These are phyloP conservation scores for Cydia strobilella DNA, from an alignment of 1,140 invertebrate genomes.

Conservation along the genomic window DNA sequence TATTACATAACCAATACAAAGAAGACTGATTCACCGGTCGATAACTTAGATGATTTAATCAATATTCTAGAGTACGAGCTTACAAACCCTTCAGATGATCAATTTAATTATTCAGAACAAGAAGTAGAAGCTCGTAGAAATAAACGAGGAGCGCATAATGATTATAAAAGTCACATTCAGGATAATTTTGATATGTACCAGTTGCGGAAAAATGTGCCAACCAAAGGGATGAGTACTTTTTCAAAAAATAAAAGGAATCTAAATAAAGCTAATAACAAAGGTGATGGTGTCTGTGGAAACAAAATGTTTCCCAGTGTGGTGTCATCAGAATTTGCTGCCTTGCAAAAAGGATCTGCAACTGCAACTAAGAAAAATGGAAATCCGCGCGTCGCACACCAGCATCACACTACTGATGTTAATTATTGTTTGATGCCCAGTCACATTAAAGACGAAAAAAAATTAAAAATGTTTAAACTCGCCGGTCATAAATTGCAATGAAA, in stretches of 20 bases:
- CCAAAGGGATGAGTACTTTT: constrained; percentile 52
- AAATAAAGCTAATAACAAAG: constrained; percentile 44
- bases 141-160: constrained; percentile 34
- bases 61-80: constrained; percentile 70
- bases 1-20: constrained; percentile 40
- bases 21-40: constrained; percentile 42
- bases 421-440: constrained; percentile 43
- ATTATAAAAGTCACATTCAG: constrained; percentile 35
- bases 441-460: constrained; percentile 53
- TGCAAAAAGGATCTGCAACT: constrained; percentile 26
- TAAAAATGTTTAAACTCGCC: constrained; percentile 68
- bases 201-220: constrained; percentile 39
- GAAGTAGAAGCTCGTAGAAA: constrained; percentile 35
- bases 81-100: constrained; percentile 47
- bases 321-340: constrained; percentile 43
- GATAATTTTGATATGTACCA: constrained; percentile 35
- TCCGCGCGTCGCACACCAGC: constrained; percentile 37
- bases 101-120: constrained; percentile 31
- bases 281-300: constrained; percentile 50
- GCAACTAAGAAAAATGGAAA: constrained; percentile 37
- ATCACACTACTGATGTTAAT: constrained; percentile 48
- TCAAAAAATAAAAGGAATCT: constrained; percentile 45
- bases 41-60: constrained; percentile 63
- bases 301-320: constrained; percentile 51
- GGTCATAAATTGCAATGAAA: constrained; percentile 55